These are phyloP conservation scores for Apomyelois bistriatella DNA, from an alignment of 2,888 invertebrate genomes.

Conservation along the genomic window DNA sequence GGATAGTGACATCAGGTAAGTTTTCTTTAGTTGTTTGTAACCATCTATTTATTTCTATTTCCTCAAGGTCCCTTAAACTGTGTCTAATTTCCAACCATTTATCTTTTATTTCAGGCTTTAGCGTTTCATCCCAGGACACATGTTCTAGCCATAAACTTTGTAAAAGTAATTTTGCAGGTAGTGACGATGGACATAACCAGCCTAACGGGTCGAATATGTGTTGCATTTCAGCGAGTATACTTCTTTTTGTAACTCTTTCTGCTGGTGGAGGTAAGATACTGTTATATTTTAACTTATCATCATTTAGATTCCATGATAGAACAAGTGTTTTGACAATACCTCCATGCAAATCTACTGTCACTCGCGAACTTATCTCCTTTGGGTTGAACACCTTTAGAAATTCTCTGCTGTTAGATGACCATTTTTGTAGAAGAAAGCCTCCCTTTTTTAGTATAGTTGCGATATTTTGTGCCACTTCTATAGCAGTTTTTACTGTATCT, in stretches of 20 bases:
- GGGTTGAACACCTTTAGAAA: slow-evolving; percentile 14
- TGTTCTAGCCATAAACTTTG: slow-evolving; percentile 25
- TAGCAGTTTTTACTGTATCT: slow-evolving; percentile 16
- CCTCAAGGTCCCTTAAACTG: not conserved
- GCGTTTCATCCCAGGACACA: slow-evolving; percentile 12
- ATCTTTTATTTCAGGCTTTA: not conserved
- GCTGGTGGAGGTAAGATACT: slow-evolving; percentile 12
- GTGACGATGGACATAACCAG: slow-evolving; percentile 20
- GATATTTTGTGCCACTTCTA: slow-evolving; percentile 14
- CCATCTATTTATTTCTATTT: not conserved
- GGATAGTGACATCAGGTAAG: slow-evolving; percentile 2
- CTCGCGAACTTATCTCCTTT: not conserved
- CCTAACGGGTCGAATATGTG: slow-evolving; percentile 25
- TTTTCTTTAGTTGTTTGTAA: not conserved
- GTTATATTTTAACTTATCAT: slow-evolving; percentile 22
- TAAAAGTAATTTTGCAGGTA: slow-evolving; percentile 26
- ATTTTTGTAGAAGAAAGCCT: slow-evolving; percentile 24
- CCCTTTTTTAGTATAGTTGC: slow-evolving; percentile 15
- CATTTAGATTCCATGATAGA: slow-evolving; percentile 19
- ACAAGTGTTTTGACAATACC: not conserved
- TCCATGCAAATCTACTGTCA: not conserved
- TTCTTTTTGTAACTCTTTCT: slow-evolving; percentile 25
- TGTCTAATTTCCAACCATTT: slow-evolving; percentile 12
- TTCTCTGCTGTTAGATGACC: slow-evolving; percentile 22
- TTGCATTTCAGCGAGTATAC: slow-evolving; percentile 24